A percentile compares a stretch with the other conserved stretches of the same genome.
These are phyloP conservation scores for Drosophila ironensis DNA, from an alignment of 1,140 invertebrate genomes.

Conservation along the genomic window DNA sequence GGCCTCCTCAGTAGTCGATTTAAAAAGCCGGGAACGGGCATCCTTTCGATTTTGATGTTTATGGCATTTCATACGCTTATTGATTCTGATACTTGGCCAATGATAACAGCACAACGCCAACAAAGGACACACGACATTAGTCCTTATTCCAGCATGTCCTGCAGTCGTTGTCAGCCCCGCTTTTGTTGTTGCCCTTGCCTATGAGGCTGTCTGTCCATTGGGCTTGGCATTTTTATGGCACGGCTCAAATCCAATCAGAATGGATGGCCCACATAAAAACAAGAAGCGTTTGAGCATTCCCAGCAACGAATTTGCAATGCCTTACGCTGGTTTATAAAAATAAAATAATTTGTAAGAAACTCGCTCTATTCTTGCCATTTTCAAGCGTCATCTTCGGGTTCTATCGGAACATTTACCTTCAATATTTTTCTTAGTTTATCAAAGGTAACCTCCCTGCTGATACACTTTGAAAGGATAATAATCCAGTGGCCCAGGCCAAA, in stretches of 20 bases:
- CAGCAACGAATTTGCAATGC: conserved; percentile 6
- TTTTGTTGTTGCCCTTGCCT: not conserved
- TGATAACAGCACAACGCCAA: conserved; percentile 35
- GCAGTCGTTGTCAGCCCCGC: not conserved
- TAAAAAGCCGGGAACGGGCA: conserved; percentile 41
- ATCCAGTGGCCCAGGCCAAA: not conserved
- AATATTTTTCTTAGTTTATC: no score
- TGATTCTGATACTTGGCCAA: conserved; percentile 60
- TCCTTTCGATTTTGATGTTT: conserved; percentile 59
- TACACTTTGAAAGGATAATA: not conserved
- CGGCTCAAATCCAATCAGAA: conserved; percentile 70
- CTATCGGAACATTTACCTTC: no score
- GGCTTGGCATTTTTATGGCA: conserved; percentile 43
- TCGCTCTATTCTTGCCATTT: no score
- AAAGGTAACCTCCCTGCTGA: not conserved
- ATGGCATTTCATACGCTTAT: conserved; percentile 71
- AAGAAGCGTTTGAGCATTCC: conserved; percentile 15
- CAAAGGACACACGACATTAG: conserved; percentile 45
- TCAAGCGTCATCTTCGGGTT: no score
- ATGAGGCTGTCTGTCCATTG: conserved; percentile 17
- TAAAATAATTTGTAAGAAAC: not conserved
- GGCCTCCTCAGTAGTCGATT: conserved; percentile 8
- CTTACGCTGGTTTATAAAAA: no score
- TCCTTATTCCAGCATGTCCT: conserved; percentile 16
- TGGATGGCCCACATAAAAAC: conserved; percentile 68